These are phyloP conservation scores for Solea solea DNA, from an alignment of 2,113 vertebrate species.

Conservation along the genomic window DNA sequence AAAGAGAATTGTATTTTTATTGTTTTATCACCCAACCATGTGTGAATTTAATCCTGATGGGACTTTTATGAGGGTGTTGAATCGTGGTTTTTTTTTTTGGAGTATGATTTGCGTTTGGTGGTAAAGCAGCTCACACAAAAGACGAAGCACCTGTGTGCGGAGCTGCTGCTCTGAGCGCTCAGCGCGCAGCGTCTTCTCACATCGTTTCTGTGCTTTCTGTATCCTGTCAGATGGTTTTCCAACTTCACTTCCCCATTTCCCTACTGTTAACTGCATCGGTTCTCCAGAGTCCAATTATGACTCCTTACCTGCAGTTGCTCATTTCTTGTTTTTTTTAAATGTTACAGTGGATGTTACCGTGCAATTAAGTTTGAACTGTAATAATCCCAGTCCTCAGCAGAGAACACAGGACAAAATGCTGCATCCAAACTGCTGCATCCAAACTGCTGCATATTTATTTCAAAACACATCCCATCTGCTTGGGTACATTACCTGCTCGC, in stretches of 20 bases:
- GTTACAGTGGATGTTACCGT: conserved; percentile 35
- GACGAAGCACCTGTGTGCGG: conserved; percentile 44
- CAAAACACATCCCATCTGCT: too few relatives aligned
- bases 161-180: conserved; percentile 26
- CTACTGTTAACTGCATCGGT: conserved; percentile 35
- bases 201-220: conserved; percentile 44
- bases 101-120: conserved; percentile 7
- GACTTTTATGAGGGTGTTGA: neutral
- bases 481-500: too few relatives aligned
- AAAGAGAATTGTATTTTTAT: too few relatives aligned
- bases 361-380: conserved; percentile 32
- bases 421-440: too few relatives aligned
- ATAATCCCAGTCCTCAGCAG: conserved; percentile 24
- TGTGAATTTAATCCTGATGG: conserved; percentile 4
- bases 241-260: conserved; percentile 5
- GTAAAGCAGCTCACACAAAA: conserved; percentile 6
- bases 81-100: neutral
- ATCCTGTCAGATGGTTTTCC: conserved; percentile 39
- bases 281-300: conserved; percentile 64
- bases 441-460: too few relatives aligned
- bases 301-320: conserved; percentile 33
- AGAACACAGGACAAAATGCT: neutral
- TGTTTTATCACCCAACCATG: neutral
- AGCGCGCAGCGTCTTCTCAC: conserved; percentile 37
- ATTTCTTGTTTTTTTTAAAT: conserved; percentile 37